A percentile compares a stretch with the other conserved stretches of the same genome.
phyloP scores from a whole-genome alignment of 2,797 vertebrate species.

The Gadopsis bispinosus region DNA sequence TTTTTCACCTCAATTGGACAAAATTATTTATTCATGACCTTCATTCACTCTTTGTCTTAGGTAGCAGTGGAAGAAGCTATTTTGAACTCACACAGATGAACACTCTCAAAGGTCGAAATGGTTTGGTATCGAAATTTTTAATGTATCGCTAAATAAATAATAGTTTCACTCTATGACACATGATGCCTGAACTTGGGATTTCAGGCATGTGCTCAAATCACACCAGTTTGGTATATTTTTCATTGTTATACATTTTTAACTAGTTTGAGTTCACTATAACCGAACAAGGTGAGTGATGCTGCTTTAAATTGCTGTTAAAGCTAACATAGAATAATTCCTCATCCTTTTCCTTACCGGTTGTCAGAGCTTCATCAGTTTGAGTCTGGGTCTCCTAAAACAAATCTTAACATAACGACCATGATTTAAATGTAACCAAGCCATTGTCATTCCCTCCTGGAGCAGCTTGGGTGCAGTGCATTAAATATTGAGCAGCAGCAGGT shows the following conservation, averaged over 20 bases:
- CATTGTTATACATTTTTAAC: not conserved
- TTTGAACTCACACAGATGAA: slow-evolving; percentile 38
- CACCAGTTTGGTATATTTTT: slow-evolving; percentile 9
- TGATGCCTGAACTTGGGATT: not conserved
- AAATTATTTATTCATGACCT: slow-evolving; percentile 66
- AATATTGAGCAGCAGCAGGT: slow-evolving; percentile 71
- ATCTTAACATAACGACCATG: not conserved
- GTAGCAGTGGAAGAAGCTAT: slow-evolving; percentile 29
- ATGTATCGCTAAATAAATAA: not conserved
- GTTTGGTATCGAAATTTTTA: slow-evolving; percentile 25
- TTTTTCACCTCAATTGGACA: slow-evolving; percentile 43
- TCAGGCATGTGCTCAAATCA: not conserved
- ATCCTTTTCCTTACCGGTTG: not conserved
- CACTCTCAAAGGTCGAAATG: not conserved
- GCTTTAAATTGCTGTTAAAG: not conserved
- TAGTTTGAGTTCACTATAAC: not conserved
- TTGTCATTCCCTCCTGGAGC: slow-evolving; percentile 2
- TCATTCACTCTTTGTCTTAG: slow-evolving; percentile 38
- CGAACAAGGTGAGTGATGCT: not conserved
- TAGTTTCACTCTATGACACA: not conserved
- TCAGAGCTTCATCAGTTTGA: not conserved
- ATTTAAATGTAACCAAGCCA: not conserved
- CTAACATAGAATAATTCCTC: not conserved
- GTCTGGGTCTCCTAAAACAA: not conserved
- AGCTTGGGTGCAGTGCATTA: slow-evolving; percentile 36